Conservation (phyloP, 2,888 invertebrate genomes). For the Dicranocentrus wangi region DNA sequence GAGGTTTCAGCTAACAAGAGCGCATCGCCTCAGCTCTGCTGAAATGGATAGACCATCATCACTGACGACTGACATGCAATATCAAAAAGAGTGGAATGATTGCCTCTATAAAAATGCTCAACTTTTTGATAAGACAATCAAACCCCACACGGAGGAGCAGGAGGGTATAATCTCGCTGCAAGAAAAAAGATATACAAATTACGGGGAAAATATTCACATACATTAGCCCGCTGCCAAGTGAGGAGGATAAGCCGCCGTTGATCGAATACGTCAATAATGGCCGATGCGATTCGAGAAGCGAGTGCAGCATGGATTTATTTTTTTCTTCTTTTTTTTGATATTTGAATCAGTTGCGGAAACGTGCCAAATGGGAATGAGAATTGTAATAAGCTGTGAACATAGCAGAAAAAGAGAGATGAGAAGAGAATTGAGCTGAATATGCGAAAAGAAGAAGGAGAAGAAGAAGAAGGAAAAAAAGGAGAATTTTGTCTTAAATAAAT, state of each 20-base stretch:
- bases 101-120: too few species aligned
- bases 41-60: constrained; percentile 24
- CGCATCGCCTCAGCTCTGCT: too few species aligned
- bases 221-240: constrained; percentile 39
- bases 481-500: constrained; percentile 42
- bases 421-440: constrained; percentile 8
- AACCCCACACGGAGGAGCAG: constrained; percentile 27
- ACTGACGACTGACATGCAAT: constrained; percentile 49
- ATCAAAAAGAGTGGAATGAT: constrained; percentile 12
- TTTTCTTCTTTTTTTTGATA: too few species aligned
- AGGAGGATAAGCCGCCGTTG: constrained; percentile 50
- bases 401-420: constrained; percentile 31
- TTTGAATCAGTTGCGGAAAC: constrained; percentile 65
- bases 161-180: too few species aligned
- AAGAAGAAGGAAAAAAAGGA: constrained; percentile 16
- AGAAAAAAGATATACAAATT: constrained; percentile 43
- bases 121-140: constrained; percentile 53
- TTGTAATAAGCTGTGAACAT: constrained; percentile 64
- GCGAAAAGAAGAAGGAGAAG: too few species aligned
- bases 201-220: constrained; percentile 54
- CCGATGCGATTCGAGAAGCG: too few species aligned
- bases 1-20: constrained; percentile 12
- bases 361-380: constrained; percentile 65
- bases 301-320: constrained; percentile 38
- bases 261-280: constrained; percentile 64